Evolutionary conservation across 1,140 invertebrate genomes (phyloP).

Genomic region (Babylonia areolata): DNA sequence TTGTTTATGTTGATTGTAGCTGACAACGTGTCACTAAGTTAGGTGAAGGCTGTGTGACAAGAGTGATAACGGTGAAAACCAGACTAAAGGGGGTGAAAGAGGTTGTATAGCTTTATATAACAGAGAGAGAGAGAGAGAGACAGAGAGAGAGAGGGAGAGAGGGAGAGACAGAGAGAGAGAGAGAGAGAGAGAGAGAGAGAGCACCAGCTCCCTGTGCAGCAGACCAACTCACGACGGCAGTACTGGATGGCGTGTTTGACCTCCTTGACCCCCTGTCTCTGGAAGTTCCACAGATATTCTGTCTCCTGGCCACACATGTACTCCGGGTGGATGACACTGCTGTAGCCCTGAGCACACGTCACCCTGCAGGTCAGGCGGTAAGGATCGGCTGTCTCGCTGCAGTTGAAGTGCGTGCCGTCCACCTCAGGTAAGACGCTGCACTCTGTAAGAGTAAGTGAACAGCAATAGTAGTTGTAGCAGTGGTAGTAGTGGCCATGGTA

Average conservation of each 20-base stretch:
- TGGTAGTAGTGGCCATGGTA: too few species aligned
- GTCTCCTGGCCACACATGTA: slow-evolving; percentile 29
- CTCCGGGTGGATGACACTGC: background rate
- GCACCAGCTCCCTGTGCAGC: too few species aligned
- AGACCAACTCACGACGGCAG: background rate
- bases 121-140: too few species aligned
- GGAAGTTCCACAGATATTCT: background rate
- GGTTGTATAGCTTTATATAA: background rate
- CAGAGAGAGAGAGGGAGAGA: too few species aligned
- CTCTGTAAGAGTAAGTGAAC: background rate
- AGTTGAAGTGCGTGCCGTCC: background rate
- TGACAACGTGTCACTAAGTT: too few species aligned
- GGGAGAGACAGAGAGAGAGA: too few species aligned
- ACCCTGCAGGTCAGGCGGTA: background rate
- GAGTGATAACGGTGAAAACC: too few species aligned
- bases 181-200: too few species aligned
- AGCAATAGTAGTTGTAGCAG: too few species aligned
- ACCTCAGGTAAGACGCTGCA: background rate
- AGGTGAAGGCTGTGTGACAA: too few species aligned
- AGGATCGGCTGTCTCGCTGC: background rate
- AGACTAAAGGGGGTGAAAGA: too few species aligned
- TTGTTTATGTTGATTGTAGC: too few species aligned
- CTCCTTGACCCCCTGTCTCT: background rate
- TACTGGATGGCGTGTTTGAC: background rate
- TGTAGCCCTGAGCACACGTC: background rate